Conservation (phyloP, 2,888 invertebrate genomes). For the Drosophila basisetae region DNA sequence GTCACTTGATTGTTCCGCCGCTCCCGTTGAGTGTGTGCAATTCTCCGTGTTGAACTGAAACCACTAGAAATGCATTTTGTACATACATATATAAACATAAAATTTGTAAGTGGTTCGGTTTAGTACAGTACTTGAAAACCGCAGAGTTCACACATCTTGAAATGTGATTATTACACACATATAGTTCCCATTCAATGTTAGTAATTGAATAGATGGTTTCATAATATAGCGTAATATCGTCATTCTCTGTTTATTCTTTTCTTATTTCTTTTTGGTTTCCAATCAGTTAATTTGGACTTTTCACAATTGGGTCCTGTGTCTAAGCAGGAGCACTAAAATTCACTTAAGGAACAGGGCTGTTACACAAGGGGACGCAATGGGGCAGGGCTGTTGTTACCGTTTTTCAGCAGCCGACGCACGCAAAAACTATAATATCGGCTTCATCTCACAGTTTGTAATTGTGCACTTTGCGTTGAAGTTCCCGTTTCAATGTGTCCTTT, state of each 20-base stretch:
- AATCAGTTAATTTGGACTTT: slow-evolving; percentile 37
- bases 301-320: slow-evolving; percentile 53
- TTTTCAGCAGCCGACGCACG: slow-evolving; percentile 67
- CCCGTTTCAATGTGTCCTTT: slow-evolving; percentile 44
- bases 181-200: slow-evolving; percentile 9
- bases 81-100: not conserved
- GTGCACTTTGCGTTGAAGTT: slow-evolving; percentile 43
- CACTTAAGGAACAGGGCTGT: slow-evolving; percentile 57
- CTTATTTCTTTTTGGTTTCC: slow-evolving; percentile 19
- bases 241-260: slow-evolving; percentile 24
- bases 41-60: slow-evolving; percentile 36
- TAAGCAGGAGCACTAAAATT: slow-evolving; percentile 41
- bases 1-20: slow-evolving; percentile 27
- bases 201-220: slow-evolving; percentile 2
- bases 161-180: slow-evolving; percentile 23
- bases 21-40: slow-evolving; percentile 34
- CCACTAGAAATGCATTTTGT: slow-evolving; percentile 50
- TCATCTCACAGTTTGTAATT: slow-evolving; percentile 51
- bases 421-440: slow-evolving; percentile 64
- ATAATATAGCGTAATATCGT: not conserved
- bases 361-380: slow-evolving; percentile 66
- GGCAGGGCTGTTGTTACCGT: slow-evolving; percentile 75
- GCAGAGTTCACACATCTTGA: slow-evolving; percentile 14
- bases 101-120: slow-evolving; percentile 4
- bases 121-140: slow-evolving; percentile 36